Conservation (phyloP, 1,140 invertebrate genomes). For the Scaptomyza montana region DNA sequence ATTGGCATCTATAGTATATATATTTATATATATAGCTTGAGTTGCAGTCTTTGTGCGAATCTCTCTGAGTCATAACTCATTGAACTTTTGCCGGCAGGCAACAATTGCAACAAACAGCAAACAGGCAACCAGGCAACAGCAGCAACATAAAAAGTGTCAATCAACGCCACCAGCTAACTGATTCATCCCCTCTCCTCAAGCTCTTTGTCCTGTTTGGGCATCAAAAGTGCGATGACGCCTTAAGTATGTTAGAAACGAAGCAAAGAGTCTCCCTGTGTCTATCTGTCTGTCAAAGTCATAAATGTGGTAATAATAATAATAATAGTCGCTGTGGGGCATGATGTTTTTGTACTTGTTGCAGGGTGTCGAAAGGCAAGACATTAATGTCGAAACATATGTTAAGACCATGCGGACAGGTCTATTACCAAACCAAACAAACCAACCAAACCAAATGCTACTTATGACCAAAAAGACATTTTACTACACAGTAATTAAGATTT, state of each 20-base stretch:
- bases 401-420: slow-evolving; percentile 12
- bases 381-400: slow-evolving; percentile 72
- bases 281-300: slow-evolving; percentile 42
- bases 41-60: background rate
- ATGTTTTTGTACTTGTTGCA: slow-evolving; percentile 5
- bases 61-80: slow-evolving; percentile 66
- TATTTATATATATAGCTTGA: background rate
- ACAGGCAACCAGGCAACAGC: slow-evolving; percentile 40
- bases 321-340: slow-evolving; percentile 45
- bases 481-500: too few species aligned
- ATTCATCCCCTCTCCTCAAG: background rate
- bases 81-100: slow-evolving; percentile 60
- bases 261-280: slow-evolving; percentile 4
- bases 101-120: background rate
- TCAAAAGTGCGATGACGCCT: slow-evolving; percentile 31
- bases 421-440: background rate
- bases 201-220: background rate
- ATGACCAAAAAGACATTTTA: too few species aligned
- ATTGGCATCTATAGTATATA: background rate
- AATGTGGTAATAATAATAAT: slow-evolving; percentile 64
- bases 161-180: slow-evolving; percentile 41
- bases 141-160: slow-evolving; percentile 72
- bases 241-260: slow-evolving; percentile 36
- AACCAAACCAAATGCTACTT: background rate
- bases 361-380: slow-evolving; percentile 67